A percentile compares a stretch with the other conserved stretches of the same genome.
These are phyloP conservation scores for Cryptotermes secundus DNA, from an alignment of 1,140 invertebrate genomes.

Conservation along the genomic window DNA sequence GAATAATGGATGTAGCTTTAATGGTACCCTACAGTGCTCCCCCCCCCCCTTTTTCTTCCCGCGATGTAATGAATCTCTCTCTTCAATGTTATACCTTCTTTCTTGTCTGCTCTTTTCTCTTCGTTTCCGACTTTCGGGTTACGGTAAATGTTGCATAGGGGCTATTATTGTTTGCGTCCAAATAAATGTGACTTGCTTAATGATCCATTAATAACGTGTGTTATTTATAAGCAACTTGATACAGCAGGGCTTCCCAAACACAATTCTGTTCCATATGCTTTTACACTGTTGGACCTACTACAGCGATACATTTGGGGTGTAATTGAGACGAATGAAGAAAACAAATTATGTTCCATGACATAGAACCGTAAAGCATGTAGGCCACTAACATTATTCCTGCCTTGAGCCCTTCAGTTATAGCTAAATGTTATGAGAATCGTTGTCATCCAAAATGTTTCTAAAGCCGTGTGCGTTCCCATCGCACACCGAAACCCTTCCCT, in stretches of 20 bases:
- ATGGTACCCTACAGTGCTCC: conserved; percentile 3
- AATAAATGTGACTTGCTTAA: conserved; percentile 3
- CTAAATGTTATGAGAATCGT: too few relatives aligned
- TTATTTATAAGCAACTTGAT: neutral
- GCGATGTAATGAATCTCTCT: conserved; percentile 1
- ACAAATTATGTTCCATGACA: too few relatives aligned
- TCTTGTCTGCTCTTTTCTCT: neutral
- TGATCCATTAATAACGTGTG: neutral
- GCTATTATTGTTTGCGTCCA: neutral
- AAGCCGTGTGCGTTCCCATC: too few relatives aligned
- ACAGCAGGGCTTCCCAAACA: neutral
- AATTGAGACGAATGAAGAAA: too few relatives aligned
- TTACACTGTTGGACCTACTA: neutral
- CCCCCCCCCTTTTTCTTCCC: neutral
- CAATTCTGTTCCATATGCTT: neutral
- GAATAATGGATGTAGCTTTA: conserved; percentile 26
- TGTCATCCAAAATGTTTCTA: too few relatives aligned
- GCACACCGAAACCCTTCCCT: too few relatives aligned
- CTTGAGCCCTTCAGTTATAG: too few relatives aligned
- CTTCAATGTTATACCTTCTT: conserved; percentile 10
- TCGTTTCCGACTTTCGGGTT: neutral
- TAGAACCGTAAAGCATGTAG: too few relatives aligned
- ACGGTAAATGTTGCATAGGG: neutral
- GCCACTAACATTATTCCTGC: too few relatives aligned
- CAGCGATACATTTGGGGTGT: too few relatives aligned